phyloP scores from a whole-genome alignment of 1,140 invertebrate species.

The Uloborus diversus region DNA sequence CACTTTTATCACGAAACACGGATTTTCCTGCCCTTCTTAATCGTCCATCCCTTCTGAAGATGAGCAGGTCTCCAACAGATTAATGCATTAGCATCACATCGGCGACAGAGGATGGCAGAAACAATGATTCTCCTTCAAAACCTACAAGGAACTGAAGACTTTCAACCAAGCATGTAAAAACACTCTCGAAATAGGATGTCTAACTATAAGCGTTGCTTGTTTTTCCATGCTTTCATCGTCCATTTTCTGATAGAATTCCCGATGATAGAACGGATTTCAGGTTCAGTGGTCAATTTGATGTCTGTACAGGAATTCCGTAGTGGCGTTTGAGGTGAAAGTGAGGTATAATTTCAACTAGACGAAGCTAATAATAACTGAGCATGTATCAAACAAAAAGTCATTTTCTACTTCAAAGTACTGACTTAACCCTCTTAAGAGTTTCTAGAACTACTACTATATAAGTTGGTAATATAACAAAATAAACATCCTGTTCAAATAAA shows the following conservation, averaged over 20 bases:
- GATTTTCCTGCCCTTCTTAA: too few relatives aligned
- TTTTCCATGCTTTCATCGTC: neutral
- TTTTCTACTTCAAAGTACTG: too few relatives aligned
- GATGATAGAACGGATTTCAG: conserved; percentile 14
- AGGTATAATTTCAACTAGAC: too few relatives aligned
- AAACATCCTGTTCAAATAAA: too few relatives aligned
- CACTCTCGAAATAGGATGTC: conserved; percentile 25
- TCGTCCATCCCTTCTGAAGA: neutral
- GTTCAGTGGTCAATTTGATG: conserved; percentile 10
- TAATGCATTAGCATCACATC: conserved; percentile 26
- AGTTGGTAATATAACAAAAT: too few relatives aligned
- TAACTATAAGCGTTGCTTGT: neutral
- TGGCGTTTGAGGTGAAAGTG: too few relatives aligned
- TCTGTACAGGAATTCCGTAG: too few relatives aligned
- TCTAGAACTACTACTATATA: too few relatives aligned
- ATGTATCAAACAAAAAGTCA: too few relatives aligned
- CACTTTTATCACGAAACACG: too few relatives aligned
- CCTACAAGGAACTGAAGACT: conserved; percentile 34
- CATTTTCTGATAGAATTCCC: neutral
- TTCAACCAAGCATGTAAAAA: conserved; percentile 43
- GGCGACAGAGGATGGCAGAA: conserved; percentile 13
- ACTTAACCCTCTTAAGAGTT: too few relatives aligned
- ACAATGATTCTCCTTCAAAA: conserved; percentile 34
- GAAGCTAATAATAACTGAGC: too few relatives aligned
- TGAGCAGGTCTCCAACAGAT: neutral